Evolutionary conservation across 1,140 invertebrate species (phyloP).

Genomic region (Ostrea denselamellosa): DNA sequence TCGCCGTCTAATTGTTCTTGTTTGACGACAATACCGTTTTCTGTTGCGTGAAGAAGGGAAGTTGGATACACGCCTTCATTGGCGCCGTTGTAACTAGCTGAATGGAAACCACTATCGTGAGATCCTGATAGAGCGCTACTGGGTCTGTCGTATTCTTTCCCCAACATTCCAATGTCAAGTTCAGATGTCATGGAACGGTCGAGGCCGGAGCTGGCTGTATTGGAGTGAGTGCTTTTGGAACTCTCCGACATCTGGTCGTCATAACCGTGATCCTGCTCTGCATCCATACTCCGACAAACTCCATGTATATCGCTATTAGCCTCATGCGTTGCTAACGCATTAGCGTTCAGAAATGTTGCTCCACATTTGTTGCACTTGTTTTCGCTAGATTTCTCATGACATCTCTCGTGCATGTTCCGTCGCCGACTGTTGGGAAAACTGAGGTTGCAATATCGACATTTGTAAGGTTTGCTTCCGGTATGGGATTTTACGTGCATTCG

Average conservation of each 20-base stretch:
- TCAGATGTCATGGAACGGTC: neutral
- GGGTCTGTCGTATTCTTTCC: conserved; percentile 26
- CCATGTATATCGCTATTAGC: conserved; percentile 43
- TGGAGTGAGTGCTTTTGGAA: neutral
- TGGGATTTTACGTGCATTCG: conserved; percentile 81
- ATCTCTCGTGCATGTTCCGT: conserved; percentile 52
- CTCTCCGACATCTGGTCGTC: conserved; percentile 22
- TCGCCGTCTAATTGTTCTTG: neutral
- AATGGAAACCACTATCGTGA: neutral
- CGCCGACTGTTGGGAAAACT: conserved; percentile 46
- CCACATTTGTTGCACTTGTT: conserved; percentile 53
- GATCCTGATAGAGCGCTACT: neutral
- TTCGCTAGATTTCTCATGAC: conserved; percentile 37
- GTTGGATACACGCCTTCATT: conserved; percentile 42
- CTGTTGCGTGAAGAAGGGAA: conserved; percentile 24
- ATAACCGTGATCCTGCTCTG: conserved; percentile 12
- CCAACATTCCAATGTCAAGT: conserved; percentile 46
- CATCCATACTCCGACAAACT: conserved; percentile 4
- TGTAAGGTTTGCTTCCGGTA: conserved; percentile 91
- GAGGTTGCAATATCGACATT: conserved; percentile 50
- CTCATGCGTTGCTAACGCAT: conserved; percentile 42
- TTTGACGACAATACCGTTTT: conserved; percentile 33
- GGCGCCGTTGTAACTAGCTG: neutral
- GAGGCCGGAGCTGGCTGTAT: neutral
- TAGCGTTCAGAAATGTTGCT: conserved; percentile 39